phyloP scores from a whole-genome alignment of 2,888 invertebrate species.

The Drosophila rubida region DNA sequence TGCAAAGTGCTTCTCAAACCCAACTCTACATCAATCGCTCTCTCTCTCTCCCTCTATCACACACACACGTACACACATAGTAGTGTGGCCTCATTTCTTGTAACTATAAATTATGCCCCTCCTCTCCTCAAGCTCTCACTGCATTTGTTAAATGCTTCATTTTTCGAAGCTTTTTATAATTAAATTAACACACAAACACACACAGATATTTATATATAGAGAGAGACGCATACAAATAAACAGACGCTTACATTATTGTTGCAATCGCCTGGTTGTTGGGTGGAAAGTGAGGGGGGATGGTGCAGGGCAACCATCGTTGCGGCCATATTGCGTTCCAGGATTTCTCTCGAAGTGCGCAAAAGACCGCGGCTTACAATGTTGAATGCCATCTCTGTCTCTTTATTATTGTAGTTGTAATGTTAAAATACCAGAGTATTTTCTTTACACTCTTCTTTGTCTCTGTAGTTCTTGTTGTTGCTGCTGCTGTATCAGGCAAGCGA shows the following conservation, averaged over 20 bases:
- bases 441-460: conserved; percentile 20
- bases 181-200: conserved; percentile 47
- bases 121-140: conserved; percentile 14
- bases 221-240: conserved; percentile 21
- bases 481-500: conserved; percentile 47
- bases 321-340: conserved; percentile 80
- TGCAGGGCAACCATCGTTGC: conserved; percentile 65
- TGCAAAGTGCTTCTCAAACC: conserved; percentile 25
- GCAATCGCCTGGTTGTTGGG: conserved; percentile 47
- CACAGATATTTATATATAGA: conserved; percentile 15
- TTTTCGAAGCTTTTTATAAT: conserved; percentile 38
- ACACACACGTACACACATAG: background rate
- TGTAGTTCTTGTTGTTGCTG: conserved; percentile 14
- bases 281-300: conserved; percentile 39
- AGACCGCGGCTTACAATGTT: conserved; percentile 76
- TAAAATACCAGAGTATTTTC: conserved; percentile 2
- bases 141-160: conserved; percentile 10
- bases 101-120: conserved; percentile 20
- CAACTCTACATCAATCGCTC: conserved; percentile 6
- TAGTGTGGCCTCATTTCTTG: conserved; percentile 35
- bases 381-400: conserved; percentile 67
- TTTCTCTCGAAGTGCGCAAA: conserved; percentile 81
- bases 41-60: conserved; percentile 6
- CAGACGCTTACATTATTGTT: conserved; percentile 65
- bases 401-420: conserved; percentile 19